Conservation (phyloP, 1,140 invertebrate genomes). For the roundworm (Caenorhabditis elegans) region WBcel235 BX284605.5:12800001-12800500, state of each 20-base stretch:
- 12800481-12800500: too few species aligned
- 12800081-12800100: not conserved
- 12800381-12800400: not conserved
- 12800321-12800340: not conserved
- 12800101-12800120: conserved; percentile 8
- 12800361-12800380: not conserved
- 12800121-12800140: not conserved
- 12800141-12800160: not conserved
- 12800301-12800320: not conserved
- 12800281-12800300: not conserved
- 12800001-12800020: not conserved
- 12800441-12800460: not conserved
- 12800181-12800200: not conserved
- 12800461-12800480: too few species aligned
- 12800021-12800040: not conserved
- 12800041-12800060: not conserved
- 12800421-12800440: not conserved
- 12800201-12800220: not conserved
- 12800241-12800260: too few species aligned
- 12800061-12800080: conserved; percentile 5
- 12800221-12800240: too few species aligned
- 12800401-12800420: not conserved
- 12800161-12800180: not conserved
- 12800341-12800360: not conserved
- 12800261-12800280: not conserved